Base-by-base conservation (phyloP, 30 jellyfish, hydroid and myxozoan genomes). In the Mastigias papua region DNA sequence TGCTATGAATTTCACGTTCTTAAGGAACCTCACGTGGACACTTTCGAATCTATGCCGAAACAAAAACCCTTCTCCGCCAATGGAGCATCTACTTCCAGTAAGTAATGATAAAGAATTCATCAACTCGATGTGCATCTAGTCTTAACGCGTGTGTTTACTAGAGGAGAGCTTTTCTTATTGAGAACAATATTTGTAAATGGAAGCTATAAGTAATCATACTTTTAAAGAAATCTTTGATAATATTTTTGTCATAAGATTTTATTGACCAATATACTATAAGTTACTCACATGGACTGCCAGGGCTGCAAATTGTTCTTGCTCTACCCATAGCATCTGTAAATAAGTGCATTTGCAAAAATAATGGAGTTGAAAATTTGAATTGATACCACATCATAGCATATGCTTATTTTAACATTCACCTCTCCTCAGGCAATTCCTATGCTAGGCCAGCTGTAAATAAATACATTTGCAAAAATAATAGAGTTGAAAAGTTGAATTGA, bases 11-110 rank as follows among this genome's bases (percentile, higher is more conserved):
- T 88, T 54, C 73, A 35, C 97, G 11, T 95, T 95, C 67, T 73
- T 95, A 77, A 85, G 99, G 29, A 95, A 95, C 51, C 83, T 95
- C 25, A 90, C 99, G 1, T 95, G 99, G 99, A 89, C 99, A 6
- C 91, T 95, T 49, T 95, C 99, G 11, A 95, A 95, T 77, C 71
- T 95, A 71, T 95, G 99, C 57, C 90, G 99, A n/a, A 95, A 95
- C 89, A 95, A 95, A 50, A 88, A 89, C 81, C 99, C 99, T 1
- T 91, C 99, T 0, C 99, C 99, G 58, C 91, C 94, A 4, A 77
- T 86, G 85, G 93, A 90, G 42, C 92, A 74, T 16, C 78, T 95
- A 60, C 81, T 86, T 50, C 92, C 89, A 48, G 97, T 89, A 23
- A 80, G 97, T 72, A 54, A 11, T 2, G 25, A 19, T 54, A 54